Evolutionary conservation across 2,888 invertebrate genomes (phyloP), one percentile per base, ranked within the genome.

Genomic region (Acleris laterana): DNA sequence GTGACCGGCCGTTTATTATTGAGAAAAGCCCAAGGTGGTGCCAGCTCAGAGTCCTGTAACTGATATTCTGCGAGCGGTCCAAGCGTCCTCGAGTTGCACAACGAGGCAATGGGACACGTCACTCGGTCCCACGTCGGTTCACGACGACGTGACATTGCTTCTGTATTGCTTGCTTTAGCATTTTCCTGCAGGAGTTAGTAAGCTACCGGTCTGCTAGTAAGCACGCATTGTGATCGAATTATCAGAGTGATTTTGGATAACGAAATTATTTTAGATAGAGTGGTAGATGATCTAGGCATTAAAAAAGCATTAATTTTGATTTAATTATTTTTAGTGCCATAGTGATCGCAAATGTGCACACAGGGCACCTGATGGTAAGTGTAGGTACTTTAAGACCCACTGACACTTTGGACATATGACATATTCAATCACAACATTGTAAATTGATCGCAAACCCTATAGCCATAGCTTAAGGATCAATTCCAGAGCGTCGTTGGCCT

Each of bases 131-230:
- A 74, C 74, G 68, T 72, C 70, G 68, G 72, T 72, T 71, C 71
- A 70, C 74, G 80, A n/a, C n/a, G 3, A 87, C 88, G 90, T 89
- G 89, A 88, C 81, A 79, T 74, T 78, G 82, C 82, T 82, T 78
- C 80, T 82, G 80, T 85, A 88, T 86, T 82, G 78, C 83, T 82
- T 48, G 42, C 75, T 84, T 88, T 79, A 83, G 71, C 60, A 74
- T 89, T 89, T 89, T 88, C 89, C 88, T 89, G 82, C 80, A 78
- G 76, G 77, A 67, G 53, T 67, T 67, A 62, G 67, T 60, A 22
- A 19, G 59, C 25, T 46, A 50, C 13, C 32, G 50, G 49, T 61
- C n/a, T 22, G 42, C n/a, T 22, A 48, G 53, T 9, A 44, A 53
- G 48, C 59, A 55, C 28, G 28, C 48, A 11, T 19, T 17, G 32